Evolutionary conservation across 2,888 invertebrate species (phyloP).

Genomic region (Clivina fossor): DNA sequence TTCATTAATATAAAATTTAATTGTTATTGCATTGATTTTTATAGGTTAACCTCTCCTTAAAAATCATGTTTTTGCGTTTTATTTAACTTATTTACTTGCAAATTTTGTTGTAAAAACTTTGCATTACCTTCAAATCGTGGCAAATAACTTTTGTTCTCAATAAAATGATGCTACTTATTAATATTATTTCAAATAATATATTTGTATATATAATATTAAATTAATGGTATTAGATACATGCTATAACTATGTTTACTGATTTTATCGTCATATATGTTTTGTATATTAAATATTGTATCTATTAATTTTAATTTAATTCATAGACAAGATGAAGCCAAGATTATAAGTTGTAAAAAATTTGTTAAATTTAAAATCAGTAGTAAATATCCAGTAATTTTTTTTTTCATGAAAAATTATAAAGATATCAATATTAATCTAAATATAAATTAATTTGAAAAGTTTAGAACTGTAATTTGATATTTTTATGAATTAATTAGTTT

Average conservation of each 20-base stretch:
- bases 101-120: no score
- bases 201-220: neutral
- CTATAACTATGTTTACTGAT: slow-evolving; percentile 16
- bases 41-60: neutral
- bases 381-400: no score
- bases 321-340: slow-evolving; percentile 5
- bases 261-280: slow-evolving; percentile 5
- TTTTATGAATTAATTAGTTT: no score
- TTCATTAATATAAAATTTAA: neutral
- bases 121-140: neutral
- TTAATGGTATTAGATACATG: neutral
- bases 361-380: no score
- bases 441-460: no score
- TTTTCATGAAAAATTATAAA: no score
- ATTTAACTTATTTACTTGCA: no score
- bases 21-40: slow-evolving; percentile 1
- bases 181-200: neutral
- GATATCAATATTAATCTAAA: no score
- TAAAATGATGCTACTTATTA: neutral
- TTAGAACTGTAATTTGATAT: no score
- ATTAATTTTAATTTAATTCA: slow-evolving; percentile 12
- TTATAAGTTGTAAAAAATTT: no score
- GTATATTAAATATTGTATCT: neutral
- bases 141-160: neutral
- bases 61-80: neutral